phyloP scores from a whole-genome alignment of 2,888 invertebrate genomes.

The Acholoe squamosa region DNA sequence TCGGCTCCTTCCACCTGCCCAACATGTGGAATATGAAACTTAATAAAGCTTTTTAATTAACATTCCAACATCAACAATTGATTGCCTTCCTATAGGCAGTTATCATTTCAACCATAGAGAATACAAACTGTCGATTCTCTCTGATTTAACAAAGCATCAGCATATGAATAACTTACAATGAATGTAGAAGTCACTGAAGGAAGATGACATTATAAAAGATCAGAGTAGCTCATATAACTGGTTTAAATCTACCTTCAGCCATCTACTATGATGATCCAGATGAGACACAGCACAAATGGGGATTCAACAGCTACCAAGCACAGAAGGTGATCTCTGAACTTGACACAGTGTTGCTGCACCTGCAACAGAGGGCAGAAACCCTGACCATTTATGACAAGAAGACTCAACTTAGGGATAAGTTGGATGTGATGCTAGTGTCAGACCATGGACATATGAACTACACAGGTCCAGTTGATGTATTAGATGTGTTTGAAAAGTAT shows the following conservation, averaged over 20 bases:
- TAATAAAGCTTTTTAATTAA: too few relatives aligned
- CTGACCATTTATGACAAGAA: not conserved
- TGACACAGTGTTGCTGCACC: not conserved
- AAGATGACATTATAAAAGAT: too few relatives aligned
- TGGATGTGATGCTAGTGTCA: not conserved
- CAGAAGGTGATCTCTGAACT: not conserved
- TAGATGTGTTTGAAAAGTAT: not conserved
- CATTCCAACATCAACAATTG: too few relatives aligned
- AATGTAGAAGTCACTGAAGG: too few relatives aligned
- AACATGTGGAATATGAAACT: too few relatives aligned
- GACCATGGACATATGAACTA: constrained; percentile 1
- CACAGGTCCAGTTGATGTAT: not conserved
- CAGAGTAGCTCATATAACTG: too few relatives aligned
- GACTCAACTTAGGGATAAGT: not conserved
- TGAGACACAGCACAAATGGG: not conserved
- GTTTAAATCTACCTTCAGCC: not conserved
- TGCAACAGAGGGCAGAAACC: not conserved
- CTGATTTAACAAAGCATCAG: too few relatives aligned
- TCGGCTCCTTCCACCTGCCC: not conserved
- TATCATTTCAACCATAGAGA: too few relatives aligned
- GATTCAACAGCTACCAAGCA: not conserved
- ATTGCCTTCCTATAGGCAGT: too few relatives aligned
- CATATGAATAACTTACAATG: too few relatives aligned
- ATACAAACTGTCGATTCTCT: too few relatives aligned
- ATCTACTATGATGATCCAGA: not conserved